Evolutionary conservation across 2,888 invertebrate species (phyloP), one percentile per base, ranked within the genome.

Genomic region (Hydroisotoma schaefferi): DNA sequence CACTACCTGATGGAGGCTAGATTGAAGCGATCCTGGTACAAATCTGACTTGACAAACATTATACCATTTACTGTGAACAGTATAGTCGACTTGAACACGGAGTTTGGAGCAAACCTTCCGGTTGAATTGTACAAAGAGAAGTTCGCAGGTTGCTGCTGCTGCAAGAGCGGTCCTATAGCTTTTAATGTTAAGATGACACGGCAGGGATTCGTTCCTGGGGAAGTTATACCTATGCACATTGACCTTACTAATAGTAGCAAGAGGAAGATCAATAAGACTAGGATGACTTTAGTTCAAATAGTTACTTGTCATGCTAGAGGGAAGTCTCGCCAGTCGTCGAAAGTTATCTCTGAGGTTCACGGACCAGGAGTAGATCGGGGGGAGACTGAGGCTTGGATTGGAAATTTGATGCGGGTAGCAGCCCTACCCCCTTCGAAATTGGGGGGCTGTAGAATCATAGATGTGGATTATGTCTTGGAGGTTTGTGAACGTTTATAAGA

Each of bases 1-100:
- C 81, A 88, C n/a, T 94, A 93, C 74, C 84, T 84, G 5, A 82
- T 89, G 18, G 89, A 87, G 77, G 87, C 87, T 1, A 84, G 83
- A 0, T 79, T 92, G 18, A 88, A 91, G 74, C 81, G 88, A 22
- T 87, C 91, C 6, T 89, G 88, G 84, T 87, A 87, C 73, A 40
- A 44, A 25, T 48, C 49, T 0, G 55, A 58, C 38, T 18, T 43
- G 2, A 52, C 38, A 2, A 23, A 40, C 18, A 43, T 55, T 4
- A 43, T 59, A 1, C 61, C 59, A 2, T 63, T 63, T 29, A 58
- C 63, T 6, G 61, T 67, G 2, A 63, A 61, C 46, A 59, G 57
- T 22, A 51, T 59, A n/a, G 48, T 59, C 6, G 63, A 67, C 52
- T 44, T 67, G 22, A 67, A 67, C 46, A 18, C 29, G 20, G 59